Evolutionary conservation across 2,113 vertebrate species (phyloP).

Genomic region (Triplophysa siluroides): DNA sequence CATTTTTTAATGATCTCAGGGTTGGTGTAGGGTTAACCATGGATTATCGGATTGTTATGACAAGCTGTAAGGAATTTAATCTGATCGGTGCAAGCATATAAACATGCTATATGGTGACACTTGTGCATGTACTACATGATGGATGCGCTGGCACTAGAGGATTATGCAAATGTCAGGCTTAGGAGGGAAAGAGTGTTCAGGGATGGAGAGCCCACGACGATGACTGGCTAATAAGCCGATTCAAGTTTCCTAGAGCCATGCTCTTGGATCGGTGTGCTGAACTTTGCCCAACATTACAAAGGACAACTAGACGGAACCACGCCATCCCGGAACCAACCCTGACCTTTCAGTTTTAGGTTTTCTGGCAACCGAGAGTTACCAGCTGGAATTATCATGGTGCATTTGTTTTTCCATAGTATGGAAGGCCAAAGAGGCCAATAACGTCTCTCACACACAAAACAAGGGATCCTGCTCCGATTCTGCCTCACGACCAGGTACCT

Average conservation of each 20-base stretch:
- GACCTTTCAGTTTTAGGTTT: too few species aligned
- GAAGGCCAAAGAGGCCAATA: too few species aligned
- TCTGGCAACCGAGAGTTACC: too few species aligned
- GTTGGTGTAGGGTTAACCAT: too few species aligned
- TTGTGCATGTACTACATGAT: not conserved
- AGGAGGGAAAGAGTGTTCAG: not conserved
- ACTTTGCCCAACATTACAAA: not conserved
- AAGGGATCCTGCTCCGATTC: too few species aligned
- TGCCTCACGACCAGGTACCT: too few species aligned
- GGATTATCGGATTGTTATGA: not conserved
- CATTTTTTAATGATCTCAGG: too few species aligned
- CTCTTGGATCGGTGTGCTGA: constrained; percentile 36
- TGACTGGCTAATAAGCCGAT: constrained; percentile 51
- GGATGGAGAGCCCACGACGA: constrained; percentile 17
- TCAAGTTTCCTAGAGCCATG: constrained; percentile 41
- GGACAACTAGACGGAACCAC: not conserved
- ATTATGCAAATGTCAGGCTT: not conserved
- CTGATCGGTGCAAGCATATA: not conserved
- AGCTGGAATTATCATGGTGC: not conserved
- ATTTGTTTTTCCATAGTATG: too few species aligned
- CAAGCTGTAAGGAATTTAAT: not conserved
- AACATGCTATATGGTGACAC: not conserved
- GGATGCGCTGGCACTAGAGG: not conserved
- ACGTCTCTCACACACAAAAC: too few species aligned
- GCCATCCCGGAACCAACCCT: not conserved